Evolutionary conservation across 2,888 invertebrate species (phyloP).

Genomic region (Acanthosepion pharaonis): DNA sequence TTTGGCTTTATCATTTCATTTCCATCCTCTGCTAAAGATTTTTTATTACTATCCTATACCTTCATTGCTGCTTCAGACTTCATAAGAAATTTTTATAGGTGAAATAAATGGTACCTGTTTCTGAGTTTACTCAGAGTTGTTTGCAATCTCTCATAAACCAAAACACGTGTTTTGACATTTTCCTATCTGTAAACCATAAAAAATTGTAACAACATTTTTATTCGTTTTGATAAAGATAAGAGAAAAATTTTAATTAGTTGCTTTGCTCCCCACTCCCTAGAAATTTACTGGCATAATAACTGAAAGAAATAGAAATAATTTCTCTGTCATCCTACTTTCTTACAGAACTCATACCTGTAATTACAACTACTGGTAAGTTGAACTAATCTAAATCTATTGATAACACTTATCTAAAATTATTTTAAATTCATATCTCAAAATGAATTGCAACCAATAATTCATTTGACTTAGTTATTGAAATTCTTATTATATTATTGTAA

Average conservation of each 20-base stretch:
- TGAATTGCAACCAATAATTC: too few species aligned
- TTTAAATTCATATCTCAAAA: not conserved
- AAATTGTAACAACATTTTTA: not conserved
- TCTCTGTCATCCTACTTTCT: slow-evolving; percentile 36
- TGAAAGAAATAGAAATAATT: slow-evolving; percentile 9
- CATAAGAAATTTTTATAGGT: not conserved
- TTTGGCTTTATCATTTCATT: not conserved
- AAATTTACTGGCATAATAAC: not conserved
- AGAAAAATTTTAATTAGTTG: not conserved
- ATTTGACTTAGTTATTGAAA: too few species aligned
- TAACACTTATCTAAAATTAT: not conserved
- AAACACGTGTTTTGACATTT: too few species aligned
- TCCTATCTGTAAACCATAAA: not conserved
- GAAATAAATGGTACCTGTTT: not conserved
- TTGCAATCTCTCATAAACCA: too few species aligned
- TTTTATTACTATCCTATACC: not conserved
- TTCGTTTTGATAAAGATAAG: not conserved
- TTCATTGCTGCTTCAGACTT: not conserved
- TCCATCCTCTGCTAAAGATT: not conserved
- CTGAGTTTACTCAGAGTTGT: not conserved
- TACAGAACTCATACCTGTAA: slow-evolving; percentile 40
- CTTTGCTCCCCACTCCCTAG: too few species aligned
- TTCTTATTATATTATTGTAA: too few species aligned
- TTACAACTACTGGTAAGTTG: slow-evolving; percentile 44
- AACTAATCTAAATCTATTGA: not conserved